Evolutionary conservation across 2,888 invertebrate genomes (phyloP), one percentile per base, ranked within the genome.

Genomic region (Drosophila rellima): DNA sequence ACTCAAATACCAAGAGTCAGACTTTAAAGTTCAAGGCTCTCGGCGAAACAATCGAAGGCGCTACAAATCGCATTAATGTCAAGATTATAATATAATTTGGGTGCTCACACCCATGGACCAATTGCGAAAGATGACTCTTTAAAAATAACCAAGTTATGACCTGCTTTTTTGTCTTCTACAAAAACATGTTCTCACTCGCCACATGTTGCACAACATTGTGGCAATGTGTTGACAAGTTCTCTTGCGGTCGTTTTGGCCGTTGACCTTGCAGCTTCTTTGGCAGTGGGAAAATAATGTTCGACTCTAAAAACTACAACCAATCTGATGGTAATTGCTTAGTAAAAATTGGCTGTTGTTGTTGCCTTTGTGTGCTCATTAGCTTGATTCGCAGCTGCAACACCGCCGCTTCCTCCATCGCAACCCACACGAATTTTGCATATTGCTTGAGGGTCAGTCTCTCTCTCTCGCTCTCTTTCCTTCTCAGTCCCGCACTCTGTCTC

Each of bases 1-100:
- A 55, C 37, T 29, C 4, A 40, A 54, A 51, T 63, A 35, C 42
- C 72, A 72, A 72, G 48, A 44, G 57, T 29, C 37, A 68, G 52
- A 45, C n/a, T 17, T 60, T 60, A 75, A 75, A 75, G 74, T 77
- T 75, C 75, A 75, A 73, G 77, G 75, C 50, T 47, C 6, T 5
- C 8, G 10, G 15, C 7, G 40, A 29, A 55, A 31, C 37, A 66
- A 54, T 31, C 15, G 60, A 66, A 66, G 52, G 45, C 63, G 44
- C 55, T 59, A 20, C 52, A 52, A 78, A 74, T 54, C 75, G 70
- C 78, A 72, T 80, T 86, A 84, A 86, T 84, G 89, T 88, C 90
- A 89, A 89, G 90, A 88, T 79, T 83, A 78, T 72, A 61, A 69
- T 70, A 78, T 72, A 62, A 69, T 70, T 62, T 35, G 45, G 51